A percentile compares a stretch with the other conserved stretches of the same genome.
Conservation (phyloP, 2,888 invertebrate genomes). For the Apotomis betuletana region DNA sequence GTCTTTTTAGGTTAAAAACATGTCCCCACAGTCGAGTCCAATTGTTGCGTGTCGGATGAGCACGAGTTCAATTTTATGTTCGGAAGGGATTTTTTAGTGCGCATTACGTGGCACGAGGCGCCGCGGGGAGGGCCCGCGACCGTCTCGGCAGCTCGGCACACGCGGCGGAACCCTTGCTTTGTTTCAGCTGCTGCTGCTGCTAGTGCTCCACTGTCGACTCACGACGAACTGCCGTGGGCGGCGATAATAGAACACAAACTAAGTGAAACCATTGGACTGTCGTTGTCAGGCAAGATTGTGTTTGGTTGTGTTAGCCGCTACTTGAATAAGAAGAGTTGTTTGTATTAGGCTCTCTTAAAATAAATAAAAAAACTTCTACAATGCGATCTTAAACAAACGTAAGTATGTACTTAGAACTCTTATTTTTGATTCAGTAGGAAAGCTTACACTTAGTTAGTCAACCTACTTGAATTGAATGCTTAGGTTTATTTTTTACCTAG, state of each 20-base stretch:
- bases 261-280: conserved; percentile 10
- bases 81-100: conserved; percentile 79
- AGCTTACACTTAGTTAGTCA: too few species aligned
- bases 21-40: conserved; percentile 78
- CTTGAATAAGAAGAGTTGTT: not conserved
- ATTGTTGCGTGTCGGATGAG: conserved; percentile 84
- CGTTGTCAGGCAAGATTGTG: not conserved
- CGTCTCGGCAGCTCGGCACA: conserved; percentile 30
- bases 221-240: conserved; percentile 51
- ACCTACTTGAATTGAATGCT: too few species aligned
- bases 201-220: not conserved
- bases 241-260: conserved; percentile 30
- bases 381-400: too few species aligned
- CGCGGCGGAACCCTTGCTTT: conserved; percentile 45
- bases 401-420: too few species aligned
- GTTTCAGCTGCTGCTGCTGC: conserved; percentile 37
- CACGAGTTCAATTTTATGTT: conserved; percentile 80
- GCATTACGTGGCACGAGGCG: conserved; percentile 71
- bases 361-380: too few species aligned
- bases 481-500: too few species aligned
- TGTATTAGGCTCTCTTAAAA: too few species aligned
- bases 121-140: conserved; percentile 40
- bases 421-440: too few species aligned
- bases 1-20: conserved; percentile 77
- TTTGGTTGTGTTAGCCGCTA: not conserved